Base-by-base conservation (phyloP, 2,888 invertebrate species). In the Trichogramma evanescens region DNA sequence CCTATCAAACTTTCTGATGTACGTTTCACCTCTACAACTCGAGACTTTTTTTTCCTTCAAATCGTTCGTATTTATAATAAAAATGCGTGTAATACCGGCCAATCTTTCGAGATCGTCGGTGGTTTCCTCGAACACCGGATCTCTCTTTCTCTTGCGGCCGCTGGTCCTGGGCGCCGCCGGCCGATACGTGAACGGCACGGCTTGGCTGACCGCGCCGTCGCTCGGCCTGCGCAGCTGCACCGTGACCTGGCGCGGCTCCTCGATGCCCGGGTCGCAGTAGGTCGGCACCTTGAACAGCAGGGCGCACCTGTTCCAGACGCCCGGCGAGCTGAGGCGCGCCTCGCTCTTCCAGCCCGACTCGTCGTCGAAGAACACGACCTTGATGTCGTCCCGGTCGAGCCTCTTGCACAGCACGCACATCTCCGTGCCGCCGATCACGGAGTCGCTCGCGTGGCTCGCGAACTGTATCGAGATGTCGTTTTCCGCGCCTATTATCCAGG, bases 201-300 rank as follows among this genome's bases (percentile, higher is more conserved):
- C 26, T 26, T 26, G 7, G 10, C 56, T n/a, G 57, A 58, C 40
- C 50, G 50, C 6, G 51, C 58, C 10, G 51, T 48, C 26, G 42
- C 10, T 51, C 57, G 65, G 66, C 80, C 91, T 89, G 78, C 92
- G 94, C 59, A 91, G 81, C 58, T 86, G 78, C 63, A 88, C 84
- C 67, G 93, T 89, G 75, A 89, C 88, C 78, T 86, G 87, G 65
- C 91, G 78, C 66, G 5, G 65, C 68, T 10, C 70, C 68, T 63
- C 69, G 68, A 52, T 50, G 39, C 5, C 50, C 7, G 6, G 50
- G 7, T 7, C 10, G 9, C 6, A 39, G n/a, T 50, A 50, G 5
- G 6, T 6, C 7, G 50, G 50, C 7, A 6, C n/a, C 10, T 50
- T 6, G 50, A 50, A 50, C 4, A 50, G 8, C 6, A 50, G 6